Evolutionary conservation across 2,797 vertebrate genomes (phyloP).

Genomic region (Brotogeris chrysoptera): DNA sequence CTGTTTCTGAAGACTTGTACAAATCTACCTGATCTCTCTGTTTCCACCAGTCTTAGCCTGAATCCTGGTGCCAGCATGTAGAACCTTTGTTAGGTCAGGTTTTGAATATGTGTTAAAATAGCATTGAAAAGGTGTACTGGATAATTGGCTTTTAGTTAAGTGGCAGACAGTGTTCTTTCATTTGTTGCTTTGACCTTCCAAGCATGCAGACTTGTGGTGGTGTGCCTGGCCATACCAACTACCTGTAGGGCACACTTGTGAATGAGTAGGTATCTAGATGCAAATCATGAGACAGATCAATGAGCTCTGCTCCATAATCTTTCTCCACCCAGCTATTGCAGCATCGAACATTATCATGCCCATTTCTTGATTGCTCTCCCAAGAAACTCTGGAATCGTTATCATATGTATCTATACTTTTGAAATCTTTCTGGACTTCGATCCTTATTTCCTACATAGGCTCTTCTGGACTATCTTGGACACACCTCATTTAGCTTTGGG

Average conservation of each 20-base stretch:
- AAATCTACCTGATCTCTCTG: not conserved
- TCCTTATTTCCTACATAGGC: not conserved
- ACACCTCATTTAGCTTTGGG: not conserved
- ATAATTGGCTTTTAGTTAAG: not conserved
- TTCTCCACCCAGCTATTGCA: not conserved
- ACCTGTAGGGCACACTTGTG: not conserved
- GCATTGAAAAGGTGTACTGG: not conserved
- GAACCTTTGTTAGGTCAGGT: not conserved
- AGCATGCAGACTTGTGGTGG: not conserved
- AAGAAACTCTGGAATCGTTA: not conserved
- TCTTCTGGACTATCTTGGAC: not conserved
- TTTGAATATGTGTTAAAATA: not conserved
- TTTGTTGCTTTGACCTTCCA: not conserved
- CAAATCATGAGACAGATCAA: not conserved
- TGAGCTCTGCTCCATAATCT: not conserved
- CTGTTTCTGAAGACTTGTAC: not conserved
- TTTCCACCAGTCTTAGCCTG: not conserved
- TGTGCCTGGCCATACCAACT: not conserved
- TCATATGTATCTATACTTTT: not conserved
- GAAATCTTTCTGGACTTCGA: not conserved
- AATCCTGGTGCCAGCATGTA: not conserved
- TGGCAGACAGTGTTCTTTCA: not conserved
- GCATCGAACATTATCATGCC: not conserved
- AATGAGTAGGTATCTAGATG: not conserved
- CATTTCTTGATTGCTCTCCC: not conserved